Evolutionary conservation across 2,797 vertebrate genomes (phyloP).

Genomic region (Acipenser transmontanus): DNA sequence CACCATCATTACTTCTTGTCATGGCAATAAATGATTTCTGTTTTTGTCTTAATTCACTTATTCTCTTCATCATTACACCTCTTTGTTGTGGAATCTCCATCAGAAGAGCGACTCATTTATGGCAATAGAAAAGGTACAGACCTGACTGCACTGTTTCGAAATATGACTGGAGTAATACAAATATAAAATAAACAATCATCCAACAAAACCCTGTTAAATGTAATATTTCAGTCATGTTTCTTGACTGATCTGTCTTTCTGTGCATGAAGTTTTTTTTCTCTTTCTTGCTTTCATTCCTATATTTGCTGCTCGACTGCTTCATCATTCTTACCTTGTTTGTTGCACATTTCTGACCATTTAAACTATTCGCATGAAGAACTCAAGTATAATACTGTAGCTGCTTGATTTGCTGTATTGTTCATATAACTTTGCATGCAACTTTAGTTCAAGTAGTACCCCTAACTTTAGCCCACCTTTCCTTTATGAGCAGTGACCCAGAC

Average conservation of each 20-base stretch:
- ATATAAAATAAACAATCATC: background rate
- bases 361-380: constrained; percentile 50
- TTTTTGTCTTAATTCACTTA: constrained; percentile 65
- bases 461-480: background rate
- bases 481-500: no score
- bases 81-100: constrained; percentile 75
- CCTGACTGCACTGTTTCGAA: constrained; percentile 69
- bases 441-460: background rate
- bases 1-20: constrained; percentile 57
- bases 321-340: constrained; percentile 50
- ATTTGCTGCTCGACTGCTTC: constrained; percentile 43
- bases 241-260: constrained; percentile 69
- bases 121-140: constrained; percentile 80
- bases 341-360: background rate
- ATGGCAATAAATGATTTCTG: constrained; percentile 62
- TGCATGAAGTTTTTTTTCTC: constrained; percentile 61
- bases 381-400: background rate
- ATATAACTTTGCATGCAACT: background rate
- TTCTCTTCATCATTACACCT: constrained; percentile 68
- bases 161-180: constrained; percentile 55
- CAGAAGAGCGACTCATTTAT: constrained; percentile 78
- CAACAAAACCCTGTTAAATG: background rate
- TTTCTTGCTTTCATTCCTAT: constrained; percentile 50
- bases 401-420: background rate
- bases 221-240: constrained; percentile 61